Evolutionary conservation across 2,888 invertebrate genomes (phyloP), one percentile per base, ranked within the genome.

Genomic region (Melikaiella ostensackeni): DNA sequence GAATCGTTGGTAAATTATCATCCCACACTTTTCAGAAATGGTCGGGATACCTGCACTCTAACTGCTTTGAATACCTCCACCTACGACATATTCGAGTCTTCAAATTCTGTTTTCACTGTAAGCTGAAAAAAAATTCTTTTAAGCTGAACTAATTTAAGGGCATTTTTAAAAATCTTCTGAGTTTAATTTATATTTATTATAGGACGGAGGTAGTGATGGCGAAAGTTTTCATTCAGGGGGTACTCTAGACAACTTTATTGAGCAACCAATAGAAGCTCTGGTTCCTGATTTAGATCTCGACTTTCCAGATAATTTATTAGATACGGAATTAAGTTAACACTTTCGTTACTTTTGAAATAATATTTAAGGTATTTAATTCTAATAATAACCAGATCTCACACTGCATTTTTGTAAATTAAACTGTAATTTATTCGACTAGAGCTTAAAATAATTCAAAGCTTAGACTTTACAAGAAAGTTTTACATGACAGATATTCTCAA

Each of bases 51-150:
- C 7, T 70, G 70, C 30, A 70, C 70, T 19, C 46, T 70, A 33
- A 50, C 70, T 50, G 70, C 70, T 50, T 70, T 70, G n/a, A 70
- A 70, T 70, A 70, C 70, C 30, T n/a, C 70, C 30, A 70, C 70
- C 46, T 70, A 70, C 50, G 70, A 70, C 50, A 33, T 70, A n/a
- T 70, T 50, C 24, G 70, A 70, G 30, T 50, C 70, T 4, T 19
- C 70, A 30, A 70, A 70, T 70, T 70, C 70, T 30, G 70, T 70
- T 30, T 30, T 70, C 9, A 70, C 42, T 9, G 70, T 70, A 70
- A 70, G 70, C 19, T 33, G 8, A 50, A n/a, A n/a, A 50, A 50
- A 19, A 50, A n/a, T 50, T 57, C n/a, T 21, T 57, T 0, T 24
- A 24, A 24, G 21, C 21, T 57, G n/a, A 57, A 21, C 13, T 57